Conservation (phyloP, 2,797 vertebrate species). For the Karalla daura region DNA sequence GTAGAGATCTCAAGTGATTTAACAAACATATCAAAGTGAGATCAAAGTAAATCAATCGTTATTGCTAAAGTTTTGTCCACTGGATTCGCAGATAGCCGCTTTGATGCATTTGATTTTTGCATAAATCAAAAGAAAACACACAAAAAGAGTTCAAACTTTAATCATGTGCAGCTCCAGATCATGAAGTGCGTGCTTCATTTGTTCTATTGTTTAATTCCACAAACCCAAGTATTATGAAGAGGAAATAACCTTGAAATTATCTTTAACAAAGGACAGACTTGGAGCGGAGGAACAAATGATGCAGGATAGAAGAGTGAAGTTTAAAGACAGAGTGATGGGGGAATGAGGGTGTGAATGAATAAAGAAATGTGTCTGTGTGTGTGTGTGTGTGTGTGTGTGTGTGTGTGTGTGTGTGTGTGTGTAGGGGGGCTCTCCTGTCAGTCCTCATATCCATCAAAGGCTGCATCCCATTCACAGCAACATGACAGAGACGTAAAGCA, state of each 20-base stretch:
- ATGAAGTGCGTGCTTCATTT: too few relatives aligned
- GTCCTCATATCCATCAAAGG: constrained; percentile 92
- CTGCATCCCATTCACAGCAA: constrained; percentile 90
- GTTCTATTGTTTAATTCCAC: too few relatives aligned
- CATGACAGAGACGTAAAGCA: constrained; percentile 96
- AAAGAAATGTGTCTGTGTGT: constrained; percentile 32
- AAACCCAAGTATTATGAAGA: too few relatives aligned
- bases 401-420: constrained; percentile 12
- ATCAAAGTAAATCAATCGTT: too few relatives aligned
- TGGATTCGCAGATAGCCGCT: too few relatives aligned
- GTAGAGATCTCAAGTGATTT: too few relatives aligned
- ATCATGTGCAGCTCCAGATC: too few relatives aligned
- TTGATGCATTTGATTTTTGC: too few relatives aligned
- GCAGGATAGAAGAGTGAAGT: constrained; percentile 76
- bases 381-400: constrained; percentile 26
- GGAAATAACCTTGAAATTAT: neutral
- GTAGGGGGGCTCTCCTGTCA: constrained; percentile 86
- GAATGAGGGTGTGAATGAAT: constrained; percentile 39
- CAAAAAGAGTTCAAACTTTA: too few relatives aligned
- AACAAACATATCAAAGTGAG: too few relatives aligned
- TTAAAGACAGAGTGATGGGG: constrained; percentile 24
- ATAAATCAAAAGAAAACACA: too few relatives aligned
- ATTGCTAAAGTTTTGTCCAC: too few relatives aligned
- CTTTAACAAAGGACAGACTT: neutral
- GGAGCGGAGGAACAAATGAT: constrained; percentile 10